Percentiles rank a stretch among this genome's conserved stretches.
Evolutionary conservation across 2,113 vertebrate species (phyloP).

Genomic region (Myrmecophaga tridactyla): DNA sequence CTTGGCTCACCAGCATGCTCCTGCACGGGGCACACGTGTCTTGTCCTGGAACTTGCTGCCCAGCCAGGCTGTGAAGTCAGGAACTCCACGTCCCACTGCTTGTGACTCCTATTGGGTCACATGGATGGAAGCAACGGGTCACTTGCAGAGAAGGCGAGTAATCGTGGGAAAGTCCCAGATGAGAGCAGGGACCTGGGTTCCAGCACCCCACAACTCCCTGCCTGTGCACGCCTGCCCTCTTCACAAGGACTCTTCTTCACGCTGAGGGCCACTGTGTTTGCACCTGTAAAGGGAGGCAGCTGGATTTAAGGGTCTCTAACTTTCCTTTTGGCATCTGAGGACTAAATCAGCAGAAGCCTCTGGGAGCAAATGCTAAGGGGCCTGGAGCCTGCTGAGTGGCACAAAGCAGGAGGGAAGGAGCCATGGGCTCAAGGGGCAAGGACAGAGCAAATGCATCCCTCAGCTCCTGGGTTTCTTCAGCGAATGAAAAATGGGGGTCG

Average conservation of each 20-base stretch:
- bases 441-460: neutral
- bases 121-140: neutral
- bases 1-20: neutral
- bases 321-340: neutral
- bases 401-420: neutral
- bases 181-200: neutral
- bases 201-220: too few relatives aligned
- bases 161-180: neutral
- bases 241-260: too few relatives aligned
- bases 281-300: neutral
- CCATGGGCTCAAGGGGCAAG: neutral
- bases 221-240: too few relatives aligned
- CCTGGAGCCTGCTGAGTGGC: neutral
- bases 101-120: neutral
- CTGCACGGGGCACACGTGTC: neutral
- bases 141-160: neutral
- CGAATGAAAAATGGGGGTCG: neutral
- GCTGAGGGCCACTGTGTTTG: neutral
- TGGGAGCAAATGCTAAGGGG: neutral
- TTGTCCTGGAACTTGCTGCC: neutral
- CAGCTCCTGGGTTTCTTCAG: neutral
- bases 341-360: constrained; percentile 3
- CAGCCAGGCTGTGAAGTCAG: neutral
- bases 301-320: neutral
- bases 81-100: neutral